Evolutionary conservation across 2,888 invertebrate species (phyloP).

Genomic region (Incurvaria masculella): DNA sequence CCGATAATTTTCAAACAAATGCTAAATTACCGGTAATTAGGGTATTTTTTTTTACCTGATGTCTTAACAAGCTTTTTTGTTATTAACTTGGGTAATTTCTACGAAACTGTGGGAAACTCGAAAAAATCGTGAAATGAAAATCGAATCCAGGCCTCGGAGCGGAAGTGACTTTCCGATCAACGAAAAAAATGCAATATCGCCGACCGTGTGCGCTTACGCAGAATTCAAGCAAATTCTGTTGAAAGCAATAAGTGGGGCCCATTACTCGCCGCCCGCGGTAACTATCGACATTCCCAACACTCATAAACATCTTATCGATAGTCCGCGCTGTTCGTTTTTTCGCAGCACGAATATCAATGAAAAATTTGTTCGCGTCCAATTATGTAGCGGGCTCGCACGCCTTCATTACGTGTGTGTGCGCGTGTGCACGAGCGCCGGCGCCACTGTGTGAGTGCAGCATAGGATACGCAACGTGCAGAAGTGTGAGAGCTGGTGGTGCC

Average conservation of each 20-base stretch:
- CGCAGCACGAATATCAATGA: slow-evolving; percentile 55
- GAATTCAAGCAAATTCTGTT: background rate
- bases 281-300: slow-evolving; percentile 18
- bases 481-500: too few relatives aligned
- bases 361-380: slow-evolving; percentile 52
- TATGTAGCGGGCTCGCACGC: slow-evolving; percentile 31
- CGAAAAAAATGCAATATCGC: background rate
- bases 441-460: slow-evolving; percentile 13
- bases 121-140: too few relatives aligned
- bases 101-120: too few relatives aligned
- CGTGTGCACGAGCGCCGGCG: slow-evolving; percentile 3
- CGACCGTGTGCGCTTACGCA: background rate
- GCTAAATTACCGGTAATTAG: too few relatives aligned
- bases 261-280: background rate
- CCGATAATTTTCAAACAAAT: too few relatives aligned
- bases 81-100: too few relatives aligned
- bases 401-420: slow-evolving; percentile 34
- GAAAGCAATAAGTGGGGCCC: background rate
- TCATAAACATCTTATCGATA: slow-evolving; percentile 46
- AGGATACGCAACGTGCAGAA: background rate
- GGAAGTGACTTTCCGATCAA: too few relatives aligned
- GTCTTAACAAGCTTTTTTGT: too few relatives aligned
- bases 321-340: slow-evolving; percentile 44
- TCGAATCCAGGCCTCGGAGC: too few relatives aligned
- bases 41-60: too few relatives aligned